phyloP scores from a whole-genome alignment of 2,113 vertebrate species.

The Silurus glanis region DNA sequence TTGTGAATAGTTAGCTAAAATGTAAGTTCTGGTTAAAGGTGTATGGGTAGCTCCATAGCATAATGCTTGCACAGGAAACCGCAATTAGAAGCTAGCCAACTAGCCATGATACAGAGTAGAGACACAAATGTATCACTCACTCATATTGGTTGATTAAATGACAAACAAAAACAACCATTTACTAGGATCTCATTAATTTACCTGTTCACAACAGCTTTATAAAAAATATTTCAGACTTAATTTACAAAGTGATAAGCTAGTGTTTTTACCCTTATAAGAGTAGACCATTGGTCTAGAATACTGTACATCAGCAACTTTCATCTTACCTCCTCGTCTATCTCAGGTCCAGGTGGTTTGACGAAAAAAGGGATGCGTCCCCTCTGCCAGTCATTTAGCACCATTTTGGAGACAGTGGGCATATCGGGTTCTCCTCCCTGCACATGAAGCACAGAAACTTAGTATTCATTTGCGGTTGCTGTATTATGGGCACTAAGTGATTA shows the following conservation, averaged over 20 bases:
- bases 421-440: conserved; percentile 92
- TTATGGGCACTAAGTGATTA: not conserved
- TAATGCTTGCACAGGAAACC: not conserved
- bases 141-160: not conserved
- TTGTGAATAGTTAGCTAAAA: not conserved
- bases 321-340: conserved; percentile 75
- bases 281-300: not conserved
- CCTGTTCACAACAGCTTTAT: not conserved
- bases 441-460: conserved; percentile 20
- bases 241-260: not conserved
- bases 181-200: not conserved
- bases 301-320: not conserved
- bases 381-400: conserved; percentile 99
- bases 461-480: too few relatives aligned
- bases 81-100: not conserved
- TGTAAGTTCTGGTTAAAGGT: not conserved
- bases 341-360: conserved; percentile 86
- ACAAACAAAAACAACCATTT: not conserved
- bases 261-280: not conserved
- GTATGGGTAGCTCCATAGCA: not conserved
- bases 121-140: not conserved
- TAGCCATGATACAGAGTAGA: not conserved
- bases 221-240: not conserved
- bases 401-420: conserved; percentile 88
- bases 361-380: conserved; percentile 96